phyloP scores from a whole-genome alignment of 2,797 vertebrate genomes.

The Lophotriccus pileatus region DNA sequence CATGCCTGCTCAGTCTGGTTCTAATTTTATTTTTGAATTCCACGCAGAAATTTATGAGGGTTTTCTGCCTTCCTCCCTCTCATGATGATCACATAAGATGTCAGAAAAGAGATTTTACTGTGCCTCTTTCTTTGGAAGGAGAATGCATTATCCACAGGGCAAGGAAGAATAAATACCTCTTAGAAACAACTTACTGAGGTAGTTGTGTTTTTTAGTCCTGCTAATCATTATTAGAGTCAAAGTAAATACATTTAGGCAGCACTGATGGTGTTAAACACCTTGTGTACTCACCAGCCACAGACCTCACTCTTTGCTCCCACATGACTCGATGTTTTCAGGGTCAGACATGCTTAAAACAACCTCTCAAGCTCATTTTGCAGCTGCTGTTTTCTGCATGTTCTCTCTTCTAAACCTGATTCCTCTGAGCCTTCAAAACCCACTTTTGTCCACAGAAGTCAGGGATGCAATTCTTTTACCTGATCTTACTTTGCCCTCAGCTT shows the following conservation, averaged over 20 bases:
- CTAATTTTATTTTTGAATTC: neutral
- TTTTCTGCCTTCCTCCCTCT: neutral
- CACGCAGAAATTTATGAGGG: neutral
- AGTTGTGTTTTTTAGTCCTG: neutral
- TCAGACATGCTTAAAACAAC: neutral
- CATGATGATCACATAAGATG: neutral
- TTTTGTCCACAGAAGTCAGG: neutral
- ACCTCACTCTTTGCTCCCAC: fast-evolving
- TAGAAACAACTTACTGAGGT: neutral
- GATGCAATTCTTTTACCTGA: neutral
- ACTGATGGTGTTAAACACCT: neutral
- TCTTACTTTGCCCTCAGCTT: neutral
- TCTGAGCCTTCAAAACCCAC: neutral
- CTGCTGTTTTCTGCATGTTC: neutral
- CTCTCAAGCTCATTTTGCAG: neutral
- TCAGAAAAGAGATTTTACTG: neutral
- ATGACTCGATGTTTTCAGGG: neutral
- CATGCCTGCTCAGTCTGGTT: neutral
- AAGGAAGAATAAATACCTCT: neutral
- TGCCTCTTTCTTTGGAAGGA: neutral
- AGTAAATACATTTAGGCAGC: neutral
- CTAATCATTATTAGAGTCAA: neutral
- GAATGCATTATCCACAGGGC: neutral
- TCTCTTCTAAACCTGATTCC: neutral
- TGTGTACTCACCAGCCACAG: neutral